phyloP scores from a whole-genome alignment of 2,113 vertebrate genomes.

The Microtus richardsoni region DNA sequence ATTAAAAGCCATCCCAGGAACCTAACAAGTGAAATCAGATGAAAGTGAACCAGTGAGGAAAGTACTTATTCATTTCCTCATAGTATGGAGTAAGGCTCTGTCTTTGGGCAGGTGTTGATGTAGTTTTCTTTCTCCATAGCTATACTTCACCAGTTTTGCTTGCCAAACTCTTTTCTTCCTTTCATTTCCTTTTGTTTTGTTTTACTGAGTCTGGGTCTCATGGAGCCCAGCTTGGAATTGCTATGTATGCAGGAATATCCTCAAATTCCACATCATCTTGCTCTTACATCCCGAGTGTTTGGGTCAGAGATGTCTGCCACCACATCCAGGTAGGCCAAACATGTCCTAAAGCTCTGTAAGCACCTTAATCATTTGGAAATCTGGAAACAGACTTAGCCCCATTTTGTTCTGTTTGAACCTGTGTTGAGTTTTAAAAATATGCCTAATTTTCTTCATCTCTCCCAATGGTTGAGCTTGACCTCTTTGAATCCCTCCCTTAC shows the following conservation, averaged over 20 bases:
- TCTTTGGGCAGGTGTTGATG: not conserved
- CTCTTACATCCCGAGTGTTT: not conserved
- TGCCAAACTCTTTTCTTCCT: not conserved
- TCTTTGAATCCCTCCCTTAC: not conserved
- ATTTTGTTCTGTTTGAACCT: slow-evolving; percentile 15
- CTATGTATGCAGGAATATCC: not conserved
- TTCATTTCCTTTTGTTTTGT: not conserved
- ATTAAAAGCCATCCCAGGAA: not conserved
- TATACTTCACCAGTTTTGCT: not conserved
- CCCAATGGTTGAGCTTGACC: not conserved
- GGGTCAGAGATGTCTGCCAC: not conserved
- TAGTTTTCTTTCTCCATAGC: not conserved
- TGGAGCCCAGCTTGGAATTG: not conserved
- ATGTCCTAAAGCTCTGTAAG: not conserved
- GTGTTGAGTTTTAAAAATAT: not conserved
- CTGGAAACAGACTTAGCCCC: not conserved
- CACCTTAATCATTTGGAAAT: not conserved
- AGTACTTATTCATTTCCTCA: not conserved
- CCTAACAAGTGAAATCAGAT: not conserved
- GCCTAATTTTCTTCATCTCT: slow-evolving; percentile 9
- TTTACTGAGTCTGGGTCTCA: not conserved
- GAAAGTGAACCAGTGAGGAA: not conserved
- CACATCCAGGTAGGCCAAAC: not conserved
- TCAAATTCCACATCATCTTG: not conserved
- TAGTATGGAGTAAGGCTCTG: not conserved